These are phyloP conservation scores for Caenorhabditis uteleia DNA, from an alignment of 2,888 invertebrate species.

Conservation along the genomic window DNA sequence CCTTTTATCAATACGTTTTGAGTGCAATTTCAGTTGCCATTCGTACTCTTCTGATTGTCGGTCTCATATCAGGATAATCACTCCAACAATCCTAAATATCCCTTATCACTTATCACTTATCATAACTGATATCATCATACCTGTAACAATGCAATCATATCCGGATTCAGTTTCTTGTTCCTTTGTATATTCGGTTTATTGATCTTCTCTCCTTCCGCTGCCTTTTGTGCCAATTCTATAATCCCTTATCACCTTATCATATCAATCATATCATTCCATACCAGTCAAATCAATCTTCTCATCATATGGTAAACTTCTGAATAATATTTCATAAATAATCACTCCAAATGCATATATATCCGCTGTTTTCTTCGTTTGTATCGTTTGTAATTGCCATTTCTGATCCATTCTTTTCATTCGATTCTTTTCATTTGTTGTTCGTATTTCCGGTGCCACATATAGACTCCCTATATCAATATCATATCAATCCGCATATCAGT, in stretches of 20 bases:
- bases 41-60: conserved; percentile 59
- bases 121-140: conserved; percentile 5
- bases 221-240: conserved; percentile 48
- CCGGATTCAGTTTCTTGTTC: conserved; percentile 43
- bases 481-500: not conserved
- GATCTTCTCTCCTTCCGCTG: conserved; percentile 46
- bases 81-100: conserved; percentile 51
- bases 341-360: conserved; percentile 55
- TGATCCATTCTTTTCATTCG: conserved; percentile 39
- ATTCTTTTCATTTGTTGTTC: conserved; percentile 38
- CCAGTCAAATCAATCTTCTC: conserved; percentile 43
- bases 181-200: conserved; percentile 41
- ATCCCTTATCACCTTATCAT: not conserved
- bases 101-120: not conserved
- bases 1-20: conserved; percentile 51
- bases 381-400: conserved; percentile 34
- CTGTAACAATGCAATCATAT: conserved; percentile 50
- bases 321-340: conserved; percentile 57
- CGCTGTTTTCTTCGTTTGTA: conserved; percentile 25
- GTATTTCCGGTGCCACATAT: conserved; percentile 50
- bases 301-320: conserved; percentile 57
- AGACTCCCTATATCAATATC: conserved; percentile 34
- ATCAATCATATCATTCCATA: not conserved
- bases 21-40: conserved; percentile 52
- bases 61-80: conserved; percentile 47